A percentile compares a stretch with the other conserved stretches of the same genome.
phyloP scores from a whole-genome alignment of 1,140 invertebrate genomes.

The Oryctes rhinoceros region DNA sequence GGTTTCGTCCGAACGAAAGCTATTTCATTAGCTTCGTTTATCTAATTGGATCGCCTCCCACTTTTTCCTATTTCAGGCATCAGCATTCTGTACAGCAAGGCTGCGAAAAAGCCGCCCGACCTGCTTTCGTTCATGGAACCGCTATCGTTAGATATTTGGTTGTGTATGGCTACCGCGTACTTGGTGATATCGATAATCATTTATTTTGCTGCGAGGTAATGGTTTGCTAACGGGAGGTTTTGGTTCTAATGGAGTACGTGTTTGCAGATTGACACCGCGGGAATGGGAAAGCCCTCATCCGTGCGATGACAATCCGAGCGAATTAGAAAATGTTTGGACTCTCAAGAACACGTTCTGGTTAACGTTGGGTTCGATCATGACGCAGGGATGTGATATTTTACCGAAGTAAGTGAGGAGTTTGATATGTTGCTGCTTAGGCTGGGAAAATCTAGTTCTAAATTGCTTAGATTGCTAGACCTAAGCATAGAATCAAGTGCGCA shows the following conservation, averaged over 20 bases:
- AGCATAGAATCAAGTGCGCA: too few relatives aligned
- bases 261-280: conserved; percentile 76
- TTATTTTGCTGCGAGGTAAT: conserved; percentile 83
- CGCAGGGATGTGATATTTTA: conserved; percentile 80
- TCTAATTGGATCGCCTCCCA: not conserved
- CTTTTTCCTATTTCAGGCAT: conserved; percentile 65
- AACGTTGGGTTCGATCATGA: conserved; percentile 82
- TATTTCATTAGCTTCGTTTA: not conserved
- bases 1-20: not conserved
- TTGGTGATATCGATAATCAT: conserved; percentile 84
- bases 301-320: conserved; percentile 80
- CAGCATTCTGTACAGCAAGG: conserved; percentile 81
- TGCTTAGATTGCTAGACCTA: too few relatives aligned
- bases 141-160: conserved; percentile 90
- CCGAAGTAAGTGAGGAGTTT: conserved; percentile 70
- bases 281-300: conserved; percentile 92
- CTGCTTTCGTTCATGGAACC: conserved; percentile 89
- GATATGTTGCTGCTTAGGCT: too few relatives aligned
- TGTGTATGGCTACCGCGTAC: conserved; percentile 90
- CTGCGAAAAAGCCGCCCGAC: conserved; percentile 73
- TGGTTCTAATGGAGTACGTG: conserved; percentile 50
- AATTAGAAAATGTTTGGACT: conserved; percentile 80
- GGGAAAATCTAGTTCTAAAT: too few relatives aligned
- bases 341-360: conserved; percentile 81
- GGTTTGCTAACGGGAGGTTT: conserved; percentile 41